Percentiles rank a stretch among this genome's conserved stretches.
Conservation (phyloP, 2,113 vertebrate species). For the Morone chrysops region DNA sequence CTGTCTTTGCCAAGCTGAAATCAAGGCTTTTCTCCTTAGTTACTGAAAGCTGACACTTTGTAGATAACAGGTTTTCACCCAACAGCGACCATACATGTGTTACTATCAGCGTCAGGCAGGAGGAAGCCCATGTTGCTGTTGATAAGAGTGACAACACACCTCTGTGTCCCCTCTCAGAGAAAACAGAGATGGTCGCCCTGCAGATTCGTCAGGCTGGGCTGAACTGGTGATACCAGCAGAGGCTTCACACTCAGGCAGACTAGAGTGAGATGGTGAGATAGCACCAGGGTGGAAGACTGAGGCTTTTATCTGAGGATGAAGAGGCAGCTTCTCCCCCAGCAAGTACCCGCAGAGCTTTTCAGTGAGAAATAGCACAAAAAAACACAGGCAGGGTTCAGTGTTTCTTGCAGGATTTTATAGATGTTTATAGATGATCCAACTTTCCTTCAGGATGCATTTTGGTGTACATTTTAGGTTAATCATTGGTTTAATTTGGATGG, state of each 20-base stretch:
- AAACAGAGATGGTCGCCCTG: background rate
- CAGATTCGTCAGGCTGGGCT: slow-evolving; percentile 2
- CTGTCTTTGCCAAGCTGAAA: background rate
- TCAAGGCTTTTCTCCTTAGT: background rate
- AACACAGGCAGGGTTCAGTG: background rate
- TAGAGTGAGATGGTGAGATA: slow-evolving; percentile 34
- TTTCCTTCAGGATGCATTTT: background rate
- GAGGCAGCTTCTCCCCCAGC: background rate
- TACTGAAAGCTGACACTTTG: slow-evolving; percentile 35
- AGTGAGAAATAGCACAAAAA: background rate
- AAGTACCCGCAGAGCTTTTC: background rate
- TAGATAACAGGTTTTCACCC: slow-evolving; percentile 56
- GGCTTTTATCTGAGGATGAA: slow-evolving; percentile 23
- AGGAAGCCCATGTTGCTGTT: slow-evolving; percentile 22
- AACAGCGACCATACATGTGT: background rate
- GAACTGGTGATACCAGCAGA: background rate
- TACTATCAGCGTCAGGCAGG: slow-evolving; percentile 57
- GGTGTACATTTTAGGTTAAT: background rate
- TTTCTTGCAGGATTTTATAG: background rate
- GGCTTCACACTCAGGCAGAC: slow-evolving; percentile 16
- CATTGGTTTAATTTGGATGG: background rate
- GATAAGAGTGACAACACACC: slow-evolving; percentile 44
- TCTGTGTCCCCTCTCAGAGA: slow-evolving; percentile 24
- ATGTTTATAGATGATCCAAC: background rate
- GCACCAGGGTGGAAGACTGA: slow-evolving; percentile 25